Evolutionary conservation across 1,140 invertebrate species (phyloP).

Genomic region (Hycleus cichorii): DNA sequence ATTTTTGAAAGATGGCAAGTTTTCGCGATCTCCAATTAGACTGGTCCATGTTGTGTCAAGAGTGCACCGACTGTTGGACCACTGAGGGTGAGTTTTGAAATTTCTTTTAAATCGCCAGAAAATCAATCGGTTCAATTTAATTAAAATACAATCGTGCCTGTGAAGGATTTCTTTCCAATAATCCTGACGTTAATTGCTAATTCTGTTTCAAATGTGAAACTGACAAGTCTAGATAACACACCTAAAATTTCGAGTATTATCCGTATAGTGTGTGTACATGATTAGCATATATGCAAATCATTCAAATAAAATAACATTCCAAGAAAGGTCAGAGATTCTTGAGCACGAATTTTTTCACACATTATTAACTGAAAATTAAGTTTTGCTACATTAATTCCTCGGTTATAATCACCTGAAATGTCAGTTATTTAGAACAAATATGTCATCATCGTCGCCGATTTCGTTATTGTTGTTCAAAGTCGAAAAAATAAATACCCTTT

Average conservation of each 20-base stretch:
- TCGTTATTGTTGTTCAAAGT: background rate
- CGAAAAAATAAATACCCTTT: constrained; percentile 5
- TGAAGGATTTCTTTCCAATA: background rate
- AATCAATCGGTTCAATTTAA: background rate
- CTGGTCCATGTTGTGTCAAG: constrained; percentile 39
- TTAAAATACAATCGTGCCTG: background rate
- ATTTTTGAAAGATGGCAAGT: constrained; percentile 34
- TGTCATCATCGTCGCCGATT: background rate
- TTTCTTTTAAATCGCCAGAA: background rate
- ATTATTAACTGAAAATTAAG: background rate
- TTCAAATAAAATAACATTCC: too few species aligned
- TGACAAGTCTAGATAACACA: too few species aligned
- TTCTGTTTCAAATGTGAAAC: too few species aligned
- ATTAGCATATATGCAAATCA: too few species aligned
- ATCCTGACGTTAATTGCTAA: background rate
- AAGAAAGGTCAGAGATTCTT: too few species aligned
- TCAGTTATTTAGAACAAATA: background rate
- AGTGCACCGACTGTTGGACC: constrained; percentile 37
- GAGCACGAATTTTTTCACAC: background rate
- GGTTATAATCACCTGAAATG: background rate
- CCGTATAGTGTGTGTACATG: too few species aligned
- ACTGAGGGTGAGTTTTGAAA: constrained; percentile 27
- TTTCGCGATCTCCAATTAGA: constrained; percentile 40
- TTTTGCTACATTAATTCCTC: background rate
- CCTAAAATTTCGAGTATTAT: too few species aligned